Evolutionary conservation across 2,113 vertebrate species (phyloP).

Genomic region (Scartelaos histophorus): DNA sequence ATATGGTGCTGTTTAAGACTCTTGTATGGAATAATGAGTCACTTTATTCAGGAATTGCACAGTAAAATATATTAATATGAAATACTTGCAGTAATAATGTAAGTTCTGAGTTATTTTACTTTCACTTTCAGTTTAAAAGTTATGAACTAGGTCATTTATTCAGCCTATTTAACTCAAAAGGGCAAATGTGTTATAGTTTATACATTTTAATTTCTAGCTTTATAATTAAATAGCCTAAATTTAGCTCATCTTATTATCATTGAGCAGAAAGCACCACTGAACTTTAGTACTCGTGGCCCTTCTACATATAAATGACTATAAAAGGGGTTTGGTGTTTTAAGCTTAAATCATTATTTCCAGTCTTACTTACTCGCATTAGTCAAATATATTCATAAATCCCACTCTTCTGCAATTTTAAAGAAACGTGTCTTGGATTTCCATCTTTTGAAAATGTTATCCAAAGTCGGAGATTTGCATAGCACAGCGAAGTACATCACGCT

Average conservation of each 20-base stretch:
- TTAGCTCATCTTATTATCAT: neutral
- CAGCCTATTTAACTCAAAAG: no score
- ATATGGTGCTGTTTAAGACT: no score
- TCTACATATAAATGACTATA: neutral
- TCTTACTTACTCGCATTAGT: constrained; percentile 2
- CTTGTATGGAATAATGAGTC: no score
- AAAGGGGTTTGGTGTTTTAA: no score
- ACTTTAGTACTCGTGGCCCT: neutral
- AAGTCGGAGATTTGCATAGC: neutral
- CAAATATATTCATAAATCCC: constrained; percentile 4
- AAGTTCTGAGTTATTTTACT: neutral
- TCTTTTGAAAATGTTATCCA: neutral
- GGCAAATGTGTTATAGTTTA: no score
- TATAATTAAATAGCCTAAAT: no score
- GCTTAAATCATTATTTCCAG: neutral
- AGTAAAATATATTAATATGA: no score
- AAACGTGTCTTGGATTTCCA: neutral
- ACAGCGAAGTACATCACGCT: neutral
- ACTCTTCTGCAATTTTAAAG: neutral
- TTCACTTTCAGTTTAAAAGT: neutral
- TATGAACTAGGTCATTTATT: no score
- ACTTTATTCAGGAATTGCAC: no score
- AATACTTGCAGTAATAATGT: no score
- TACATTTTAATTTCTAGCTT: no score
- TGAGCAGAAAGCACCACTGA: neutral